Conservation (phyloP, 2,113 vertebrate genomes). For the Brachypteracias leptosomus region DNA sequence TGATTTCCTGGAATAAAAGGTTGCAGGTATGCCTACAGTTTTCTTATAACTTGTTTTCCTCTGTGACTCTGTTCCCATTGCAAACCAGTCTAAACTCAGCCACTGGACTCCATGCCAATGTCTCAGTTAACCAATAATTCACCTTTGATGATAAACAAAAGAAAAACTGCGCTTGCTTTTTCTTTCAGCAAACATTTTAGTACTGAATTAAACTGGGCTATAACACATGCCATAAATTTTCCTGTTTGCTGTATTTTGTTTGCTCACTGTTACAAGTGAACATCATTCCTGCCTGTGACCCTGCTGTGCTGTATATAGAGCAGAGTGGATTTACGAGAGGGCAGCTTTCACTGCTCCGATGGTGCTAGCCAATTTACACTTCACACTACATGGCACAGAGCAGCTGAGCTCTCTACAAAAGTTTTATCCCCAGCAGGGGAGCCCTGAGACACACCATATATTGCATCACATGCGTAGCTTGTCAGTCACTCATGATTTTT, state of each 20-base stretch:
- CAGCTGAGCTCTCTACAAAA: neutral
- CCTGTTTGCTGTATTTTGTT: neutral
- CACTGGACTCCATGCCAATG: neutral
- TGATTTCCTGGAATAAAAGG: neutral
- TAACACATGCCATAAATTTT: neutral
- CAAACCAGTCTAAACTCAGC: neutral
- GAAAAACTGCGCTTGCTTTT: neutral
- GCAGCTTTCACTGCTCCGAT: neutral
- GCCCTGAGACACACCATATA: neutral
- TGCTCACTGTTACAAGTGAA: neutral
- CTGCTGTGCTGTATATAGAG: neutral
- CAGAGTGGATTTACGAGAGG: neutral
- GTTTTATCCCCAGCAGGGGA: neutral
- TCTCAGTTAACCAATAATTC: neutral
- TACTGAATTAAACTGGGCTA: neutral
- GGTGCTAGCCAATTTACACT: too few relatives aligned
- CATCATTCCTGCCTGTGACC: accelerated
- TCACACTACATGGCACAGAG: neutral
- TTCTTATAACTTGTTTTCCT: neutral
- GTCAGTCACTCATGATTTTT: neutral
- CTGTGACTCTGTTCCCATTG: neutral
- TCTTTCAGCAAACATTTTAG: neutral
- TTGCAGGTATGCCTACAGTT: neutral
- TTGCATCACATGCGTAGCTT: neutral
- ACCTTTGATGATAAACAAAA: neutral